Evolutionary conservation across 2,888 invertebrate genomes (phyloP).

Genomic region (Nomada lathburiana): DNA sequence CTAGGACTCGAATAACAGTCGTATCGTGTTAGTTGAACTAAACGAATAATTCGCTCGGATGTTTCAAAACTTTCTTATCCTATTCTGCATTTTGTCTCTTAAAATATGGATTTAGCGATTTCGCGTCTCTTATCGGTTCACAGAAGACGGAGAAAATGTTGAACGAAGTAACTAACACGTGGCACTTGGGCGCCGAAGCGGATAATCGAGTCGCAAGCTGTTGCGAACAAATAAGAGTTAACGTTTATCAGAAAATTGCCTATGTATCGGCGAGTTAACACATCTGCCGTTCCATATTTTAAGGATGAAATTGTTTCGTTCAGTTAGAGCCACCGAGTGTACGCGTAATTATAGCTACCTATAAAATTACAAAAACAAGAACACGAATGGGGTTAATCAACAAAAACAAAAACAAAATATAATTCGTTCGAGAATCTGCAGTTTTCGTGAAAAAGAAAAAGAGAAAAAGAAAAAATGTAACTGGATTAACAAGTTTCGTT

Average conservation of each 20-base stretch:
- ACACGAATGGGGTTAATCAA: slow-evolving; percentile 18
- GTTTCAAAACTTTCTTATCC: not conserved
- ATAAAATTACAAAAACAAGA: slow-evolving; percentile 38
- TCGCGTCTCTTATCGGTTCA: not conserved
- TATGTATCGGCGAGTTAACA: not conserved
- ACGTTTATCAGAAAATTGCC: too few relatives aligned
- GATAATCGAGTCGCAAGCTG: not conserved
- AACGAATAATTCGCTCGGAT: slow-evolving; percentile 8
- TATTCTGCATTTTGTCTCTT: not conserved
- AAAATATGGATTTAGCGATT: not conserved
- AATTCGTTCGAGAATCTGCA: not conserved
- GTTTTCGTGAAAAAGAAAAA: not conserved
- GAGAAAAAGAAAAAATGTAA: not conserved
- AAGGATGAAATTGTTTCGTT: slow-evolving; percentile 24
- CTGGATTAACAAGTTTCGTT: slow-evolving; percentile 36
- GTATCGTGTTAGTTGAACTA: not conserved
- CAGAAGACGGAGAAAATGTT: not conserved
- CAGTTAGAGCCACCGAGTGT: not conserved
- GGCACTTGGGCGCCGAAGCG: not conserved
- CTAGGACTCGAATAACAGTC: slow-evolving; percentile 6
- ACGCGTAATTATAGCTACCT: slow-evolving; percentile 13
- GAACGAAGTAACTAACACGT: not conserved
- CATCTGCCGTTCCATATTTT: not conserved
- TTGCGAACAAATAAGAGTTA: slow-evolving; percentile 17
- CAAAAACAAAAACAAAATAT: not conserved